Evolutionary conservation across 2,113 vertebrate genomes (phyloP).

Genomic region (Tyrannus savana): DNA sequence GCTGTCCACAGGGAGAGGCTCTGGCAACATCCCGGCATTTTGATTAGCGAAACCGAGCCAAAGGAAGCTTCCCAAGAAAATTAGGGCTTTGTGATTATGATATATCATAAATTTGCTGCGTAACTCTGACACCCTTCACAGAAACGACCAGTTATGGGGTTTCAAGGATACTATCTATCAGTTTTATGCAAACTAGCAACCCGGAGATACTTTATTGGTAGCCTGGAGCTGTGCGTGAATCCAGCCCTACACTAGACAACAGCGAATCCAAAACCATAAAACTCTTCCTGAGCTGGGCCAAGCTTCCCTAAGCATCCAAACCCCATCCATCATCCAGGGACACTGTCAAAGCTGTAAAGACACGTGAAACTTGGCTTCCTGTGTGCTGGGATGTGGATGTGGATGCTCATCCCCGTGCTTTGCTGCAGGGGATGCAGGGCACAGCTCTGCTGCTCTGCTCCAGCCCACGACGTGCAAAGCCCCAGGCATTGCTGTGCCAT

Average conservation of each 20-base stretch:
- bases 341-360: neutral
- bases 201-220: neutral
- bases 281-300: neutral
- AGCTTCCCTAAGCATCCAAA: neutral
- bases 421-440: accelerated
- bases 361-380: accelerated
- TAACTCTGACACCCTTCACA: neutral
- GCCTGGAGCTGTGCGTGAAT: neutral
- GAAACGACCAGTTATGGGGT: neutral
- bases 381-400: neutral
- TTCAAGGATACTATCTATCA: neutral
- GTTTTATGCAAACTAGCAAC: neutral
- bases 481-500: accelerated
- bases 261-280: neutral
- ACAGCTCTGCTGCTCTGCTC: neutral
- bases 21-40: neutral
- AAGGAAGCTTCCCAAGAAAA: neutral
- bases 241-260: neutral
- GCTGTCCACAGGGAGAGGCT: neutral
- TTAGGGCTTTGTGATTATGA: neutral
- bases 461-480: neutral
- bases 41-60: accelerated
- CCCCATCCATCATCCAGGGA: accelerated
- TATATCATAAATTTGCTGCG: accelerated
- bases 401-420: neutral